phyloP scores from a whole-genome alignment of 1,140 invertebrate species.

The Stenopsyche tienmushanensis region DNA sequence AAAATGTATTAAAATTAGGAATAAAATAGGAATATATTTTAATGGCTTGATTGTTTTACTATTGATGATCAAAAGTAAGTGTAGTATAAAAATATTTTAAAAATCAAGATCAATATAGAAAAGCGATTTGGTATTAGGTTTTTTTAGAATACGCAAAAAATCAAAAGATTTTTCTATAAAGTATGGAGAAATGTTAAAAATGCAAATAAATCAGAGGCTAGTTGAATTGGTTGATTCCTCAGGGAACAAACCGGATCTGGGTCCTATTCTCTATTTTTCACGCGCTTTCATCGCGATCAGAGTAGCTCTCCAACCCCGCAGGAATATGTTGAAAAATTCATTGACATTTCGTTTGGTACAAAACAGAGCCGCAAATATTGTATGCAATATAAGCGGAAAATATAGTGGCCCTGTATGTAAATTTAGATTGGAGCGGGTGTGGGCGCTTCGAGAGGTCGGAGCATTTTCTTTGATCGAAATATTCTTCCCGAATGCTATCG shows the following conservation, averaged over 20 bases:
- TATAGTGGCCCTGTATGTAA: slow-evolving; percentile 26
- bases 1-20: no score
- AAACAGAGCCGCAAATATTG: slow-evolving; percentile 1
- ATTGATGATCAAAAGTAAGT: no score
- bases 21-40: no score
- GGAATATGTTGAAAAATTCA: slow-evolving; percentile 24
- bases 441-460: neutral
- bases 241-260: neutral
- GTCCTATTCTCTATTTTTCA: slow-evolving; percentile 15
- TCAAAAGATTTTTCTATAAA: neutral
- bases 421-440: neutral
- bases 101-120: neutral
- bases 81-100: no score
- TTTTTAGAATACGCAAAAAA: neutral
- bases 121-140: neutral
- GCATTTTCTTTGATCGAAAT: slow-evolving; percentile 14
- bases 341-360: slow-evolving; percentile 13
- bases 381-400: slow-evolving; percentile 5
- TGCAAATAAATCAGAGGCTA: neutral
- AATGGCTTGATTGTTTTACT: no score
- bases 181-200: neutral
- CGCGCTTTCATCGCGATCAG: neutral
- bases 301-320: slow-evolving; percentile 9
- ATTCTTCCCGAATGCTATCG: neutral
- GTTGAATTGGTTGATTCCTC: neutral